These are phyloP conservation scores for Ginglymostoma cirratum DNA, from an alignment of 2,113 vertebrate genomes.

Conservation along the genomic window DNA sequence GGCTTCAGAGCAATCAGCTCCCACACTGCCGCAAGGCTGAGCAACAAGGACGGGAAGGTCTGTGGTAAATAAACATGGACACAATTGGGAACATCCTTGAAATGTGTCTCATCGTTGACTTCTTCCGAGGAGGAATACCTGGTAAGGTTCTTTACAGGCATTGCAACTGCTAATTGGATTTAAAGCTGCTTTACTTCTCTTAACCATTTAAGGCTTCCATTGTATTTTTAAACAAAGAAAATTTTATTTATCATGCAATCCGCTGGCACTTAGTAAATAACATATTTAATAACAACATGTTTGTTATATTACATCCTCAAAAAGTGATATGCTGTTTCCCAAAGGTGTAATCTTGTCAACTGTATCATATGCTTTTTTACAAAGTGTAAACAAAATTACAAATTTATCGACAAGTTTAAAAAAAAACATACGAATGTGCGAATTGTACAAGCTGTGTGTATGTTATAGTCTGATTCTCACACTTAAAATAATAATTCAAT, in stretches of 20 bases:
- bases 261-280: background rate
- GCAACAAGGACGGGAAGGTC: background rate
- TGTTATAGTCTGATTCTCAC: background rate
- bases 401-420: background rate
- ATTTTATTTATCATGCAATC: background rate
- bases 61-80: background rate
- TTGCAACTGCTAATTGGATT: background rate
- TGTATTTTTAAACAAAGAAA: background rate
- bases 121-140: background rate
- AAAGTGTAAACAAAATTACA: background rate
- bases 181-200: background rate
- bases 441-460: background rate
- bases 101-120: background rate
- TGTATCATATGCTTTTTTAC: background rate
- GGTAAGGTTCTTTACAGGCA: background rate
- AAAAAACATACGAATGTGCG: background rate
- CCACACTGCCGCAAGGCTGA: background rate
- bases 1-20: background rate
- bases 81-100: background rate
- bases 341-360: background rate
- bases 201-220: background rate
- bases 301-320: background rate
- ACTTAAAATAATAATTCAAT: background rate
- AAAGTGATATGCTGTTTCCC: background rate
- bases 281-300: background rate